Conservation (phyloP, 2,797 vertebrate genomes). For the Lepidocolaptes lacrymiger region DNA sequence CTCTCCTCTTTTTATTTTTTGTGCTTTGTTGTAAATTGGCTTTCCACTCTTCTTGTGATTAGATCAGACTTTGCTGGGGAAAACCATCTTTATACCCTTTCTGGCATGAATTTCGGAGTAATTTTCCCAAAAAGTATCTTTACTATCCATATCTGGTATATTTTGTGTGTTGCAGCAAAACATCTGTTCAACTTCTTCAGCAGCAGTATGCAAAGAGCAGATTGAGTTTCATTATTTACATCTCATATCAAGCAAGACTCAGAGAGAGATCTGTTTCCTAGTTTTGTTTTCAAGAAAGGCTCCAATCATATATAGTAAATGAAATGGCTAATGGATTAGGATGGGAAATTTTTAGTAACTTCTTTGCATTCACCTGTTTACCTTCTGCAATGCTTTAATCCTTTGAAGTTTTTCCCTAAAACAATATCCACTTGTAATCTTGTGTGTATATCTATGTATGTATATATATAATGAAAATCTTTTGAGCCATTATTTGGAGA, state of each 20-base stretch:
- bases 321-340: not conserved
- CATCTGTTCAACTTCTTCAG: conserved; percentile 1
- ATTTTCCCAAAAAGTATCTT: not conserved
- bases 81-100: not conserved
- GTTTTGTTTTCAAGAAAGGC: not conserved
- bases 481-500: not conserved
- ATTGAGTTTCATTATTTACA: conserved; percentile 21
- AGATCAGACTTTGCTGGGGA: not conserved
- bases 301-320: not conserved
- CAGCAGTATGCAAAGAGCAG: not conserved
- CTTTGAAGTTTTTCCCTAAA: not conserved
- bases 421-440: not conserved
- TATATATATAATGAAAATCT: not conserved
- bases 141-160: not conserved
- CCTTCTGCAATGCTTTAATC: not conserved
- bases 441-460: not conserved
- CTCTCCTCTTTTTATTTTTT: not conserved
- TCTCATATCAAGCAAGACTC: not conserved
- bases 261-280: not conserved
- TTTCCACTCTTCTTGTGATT: not conserved
- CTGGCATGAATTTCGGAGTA: not conserved
- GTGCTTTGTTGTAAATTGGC: not conserved
- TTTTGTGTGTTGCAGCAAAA: not conserved
- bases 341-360: not conserved
- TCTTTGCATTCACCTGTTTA: not conserved